A percentile compares a stretch with the other conserved stretches of the same genome.
phyloP scores from a whole-genome alignment of 2,113 vertebrate species.

The Bubalus kerabau region DNA sequence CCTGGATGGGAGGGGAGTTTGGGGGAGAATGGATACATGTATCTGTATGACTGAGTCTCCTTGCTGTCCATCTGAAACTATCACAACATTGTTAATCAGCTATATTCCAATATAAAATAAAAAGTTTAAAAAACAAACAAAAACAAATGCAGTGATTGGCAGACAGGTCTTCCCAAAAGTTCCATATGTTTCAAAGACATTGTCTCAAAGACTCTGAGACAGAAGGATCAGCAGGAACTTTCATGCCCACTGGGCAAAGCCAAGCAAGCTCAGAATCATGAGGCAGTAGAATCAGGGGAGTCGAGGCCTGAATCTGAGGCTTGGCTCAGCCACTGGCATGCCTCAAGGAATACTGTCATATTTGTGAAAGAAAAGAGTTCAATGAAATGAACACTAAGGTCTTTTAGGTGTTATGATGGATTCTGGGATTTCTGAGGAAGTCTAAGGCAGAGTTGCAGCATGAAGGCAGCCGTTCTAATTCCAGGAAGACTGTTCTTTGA shows the following conservation, averaged over 20 bases:
- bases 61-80: background rate
- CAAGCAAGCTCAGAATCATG: background rate
- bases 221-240: background rate
- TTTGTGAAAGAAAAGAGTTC: background rate
- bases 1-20: background rate
- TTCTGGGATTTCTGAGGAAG: background rate
- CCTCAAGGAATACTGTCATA: background rate
- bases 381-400: background rate
- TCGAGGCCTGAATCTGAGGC: background rate
- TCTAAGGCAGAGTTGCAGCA: background rate
- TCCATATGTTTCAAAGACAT: background rate
- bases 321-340: background rate
- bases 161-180: background rate
- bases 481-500: background rate
- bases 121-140: background rate
- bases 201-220: background rate
- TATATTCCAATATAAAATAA: background rate
- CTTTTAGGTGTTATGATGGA: background rate
- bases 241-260: background rate
- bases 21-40: background rate
- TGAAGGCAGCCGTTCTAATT: background rate
- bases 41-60: background rate
- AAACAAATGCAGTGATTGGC: background rate
- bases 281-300: background rate
- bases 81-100: background rate